A percentile compares a stretch with the other conserved stretches of the same genome.
Evolutionary conservation across 2,113 vertebrate genomes (phyloP).

Genomic region (Haemorhous mexicanus): DNA sequence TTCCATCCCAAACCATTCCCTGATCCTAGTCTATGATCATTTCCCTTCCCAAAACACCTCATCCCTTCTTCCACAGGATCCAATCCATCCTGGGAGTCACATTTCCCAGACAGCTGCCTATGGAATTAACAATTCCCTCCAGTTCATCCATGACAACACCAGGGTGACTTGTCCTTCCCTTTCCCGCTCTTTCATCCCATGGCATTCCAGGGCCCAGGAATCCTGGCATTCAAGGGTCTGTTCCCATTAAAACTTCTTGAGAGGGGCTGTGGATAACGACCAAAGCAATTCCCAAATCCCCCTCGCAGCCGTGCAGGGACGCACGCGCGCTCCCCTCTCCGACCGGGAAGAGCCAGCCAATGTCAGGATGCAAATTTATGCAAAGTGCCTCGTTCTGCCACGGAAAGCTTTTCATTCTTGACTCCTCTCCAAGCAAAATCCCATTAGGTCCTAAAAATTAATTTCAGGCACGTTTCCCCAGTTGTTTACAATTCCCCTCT

Average conservation of each 20-base stretch:
- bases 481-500: slow-evolving; percentile 29
- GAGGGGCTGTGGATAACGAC: not conserved
- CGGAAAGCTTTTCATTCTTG: not conserved
- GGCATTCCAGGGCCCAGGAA: not conserved
- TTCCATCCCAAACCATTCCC: not conserved
- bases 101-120: not conserved
- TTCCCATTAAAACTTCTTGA: not conserved
- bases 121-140: not conserved
- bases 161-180: not conserved
- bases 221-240: not conserved
- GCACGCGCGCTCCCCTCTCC: not conserved
- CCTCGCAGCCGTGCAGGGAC: not conserved
- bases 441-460: slow-evolving; percentile 30
- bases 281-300: not conserved
- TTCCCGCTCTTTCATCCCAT: not conserved
- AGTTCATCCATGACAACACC: rapidly evolving
- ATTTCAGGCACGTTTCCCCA: slow-evolving; percentile 38
- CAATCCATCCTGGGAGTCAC: not conserved
- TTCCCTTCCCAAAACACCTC: not conserved
- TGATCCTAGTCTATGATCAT: rapidly evolving
- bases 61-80: not conserved
- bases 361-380: not conserved
- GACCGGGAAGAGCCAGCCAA: not conserved
- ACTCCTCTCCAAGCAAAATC: slow-evolving; percentile 16
- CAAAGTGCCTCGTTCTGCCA: not conserved